A percentile compares a stretch with the other conserved stretches of the same genome.
These are phyloP conservation scores for Engystomops pustulosus DNA, from an alignment of 2,113 vertebrate species.

Conservation along the genomic window DNA sequence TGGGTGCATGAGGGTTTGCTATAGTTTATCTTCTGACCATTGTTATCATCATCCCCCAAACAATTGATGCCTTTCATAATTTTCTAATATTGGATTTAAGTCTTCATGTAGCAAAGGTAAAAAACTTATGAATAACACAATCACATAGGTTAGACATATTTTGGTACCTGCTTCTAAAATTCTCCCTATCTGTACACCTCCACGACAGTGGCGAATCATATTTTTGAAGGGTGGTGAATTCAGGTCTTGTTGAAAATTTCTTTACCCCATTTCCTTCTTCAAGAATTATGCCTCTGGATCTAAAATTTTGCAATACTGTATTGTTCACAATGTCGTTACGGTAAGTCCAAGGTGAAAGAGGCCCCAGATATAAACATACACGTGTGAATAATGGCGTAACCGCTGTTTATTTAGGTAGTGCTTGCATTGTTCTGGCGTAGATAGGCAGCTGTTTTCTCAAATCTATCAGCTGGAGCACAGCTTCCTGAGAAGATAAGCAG, in stretches of 20 bases:
- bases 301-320: no score
- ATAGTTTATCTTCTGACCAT: background rate
- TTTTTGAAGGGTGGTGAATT: no score
- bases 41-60: background rate
- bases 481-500: conserved; percentile 47
- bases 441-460: conserved; percentile 8
- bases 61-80: background rate
- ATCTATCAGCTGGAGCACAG: conserved; percentile 9
- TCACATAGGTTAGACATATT: background rate
- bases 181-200: background rate
- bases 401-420: conserved; percentile 31
- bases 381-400: background rate
- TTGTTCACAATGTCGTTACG: background rate
- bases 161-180: background rate
- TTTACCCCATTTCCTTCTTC: background rate
- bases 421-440: conserved; percentile 46
- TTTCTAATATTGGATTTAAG: background rate
- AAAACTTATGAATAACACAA: no score
- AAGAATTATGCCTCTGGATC: no score
- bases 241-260: background rate
- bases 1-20: no score
- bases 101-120: no score
- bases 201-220: background rate
- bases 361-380: background rate
- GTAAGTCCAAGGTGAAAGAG: background rate